These are phyloP conservation scores for Electrophaes corylata DNA, from an alignment of 2,888 invertebrate genomes.

Conservation along the genomic window DNA sequence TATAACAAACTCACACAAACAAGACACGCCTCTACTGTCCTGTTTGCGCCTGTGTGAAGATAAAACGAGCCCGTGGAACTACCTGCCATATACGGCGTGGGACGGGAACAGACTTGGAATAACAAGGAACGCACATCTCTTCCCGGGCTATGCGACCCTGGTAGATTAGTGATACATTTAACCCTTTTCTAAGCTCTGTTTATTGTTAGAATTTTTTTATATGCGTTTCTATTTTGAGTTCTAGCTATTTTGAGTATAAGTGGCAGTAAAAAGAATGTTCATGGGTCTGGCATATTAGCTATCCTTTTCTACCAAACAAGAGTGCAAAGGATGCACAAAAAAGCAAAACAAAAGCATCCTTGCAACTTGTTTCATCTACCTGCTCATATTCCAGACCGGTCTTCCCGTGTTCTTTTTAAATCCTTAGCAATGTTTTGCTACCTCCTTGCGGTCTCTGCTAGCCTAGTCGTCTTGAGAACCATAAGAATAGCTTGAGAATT, in stretches of 20 bases:
- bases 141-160: slow-evolving; percentile 27
- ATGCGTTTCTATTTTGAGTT: slow-evolving; percentile 18
- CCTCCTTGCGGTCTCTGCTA: slow-evolving; percentile 16
- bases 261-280: not conserved
- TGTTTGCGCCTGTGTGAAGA: slow-evolving; percentile 8
- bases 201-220: slow-evolving; percentile 24
- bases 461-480: slow-evolving; percentile 26
- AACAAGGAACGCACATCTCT: slow-evolving; percentile 24
- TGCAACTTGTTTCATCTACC: slow-evolving; percentile 16
- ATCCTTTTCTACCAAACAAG: not conserved
- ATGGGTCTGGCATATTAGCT: not conserved
- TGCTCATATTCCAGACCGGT: slow-evolving; percentile 2
- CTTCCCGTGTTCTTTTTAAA: slow-evolving; percentile 7
- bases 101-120: slow-evolving; percentile 20
- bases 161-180: slow-evolving; percentile 32
- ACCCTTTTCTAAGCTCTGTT: slow-evolving; percentile 31
- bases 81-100: slow-evolving; percentile 12
- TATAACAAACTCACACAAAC: not conserved
- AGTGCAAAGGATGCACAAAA: not conserved
- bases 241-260: slow-evolving; percentile 10
- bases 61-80: slow-evolving; percentile 8
- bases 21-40: not conserved
- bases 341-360: slow-evolving; percentile 1
- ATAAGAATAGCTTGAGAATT: slow-evolving; percentile 28
- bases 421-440: slow-evolving; percentile 2